Base-by-base conservation (phyloP, 1,140 invertebrate genomes). In the Colletes gigas region DNA sequence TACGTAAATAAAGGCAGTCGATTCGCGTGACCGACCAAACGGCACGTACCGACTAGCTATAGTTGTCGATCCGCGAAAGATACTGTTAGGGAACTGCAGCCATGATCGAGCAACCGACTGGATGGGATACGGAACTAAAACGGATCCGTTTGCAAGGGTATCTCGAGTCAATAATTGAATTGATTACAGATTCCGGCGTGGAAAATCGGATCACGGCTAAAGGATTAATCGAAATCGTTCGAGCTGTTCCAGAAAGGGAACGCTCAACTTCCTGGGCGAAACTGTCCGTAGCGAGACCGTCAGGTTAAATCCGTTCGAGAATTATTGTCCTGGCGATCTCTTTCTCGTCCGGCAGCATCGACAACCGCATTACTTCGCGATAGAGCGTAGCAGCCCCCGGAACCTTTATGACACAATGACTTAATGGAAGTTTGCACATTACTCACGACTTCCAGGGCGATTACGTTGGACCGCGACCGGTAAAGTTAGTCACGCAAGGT, bases 401-500 rank as follows among this genome's bases (percentile, higher is more conserved):
- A 70, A 54, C 80, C 72, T 78, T 80, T 86, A 85, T 76, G 76
- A 86, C 81, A 83, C 87, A 83, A 88, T 88, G 87, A 83, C 83
- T 83, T 88, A 88, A 84, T 88, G 87, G 82, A 86, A 87, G 85
- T 86, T 86, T 83, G 84, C 84, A 81, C 81, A 83, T 87, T 83
- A 83, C 84, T 86, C 84, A 75, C 54, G 76, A 86, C 77, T 78
- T 81, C 63, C 77, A 74, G 60, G 62, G 76, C 77, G 84, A 87
- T 86, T 86, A 87, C 72, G 81, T 86, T 87, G 81, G 77, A 86
- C 77, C 84, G 55, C 63, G 59, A 59, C 75, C 50, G 75, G 83
- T 44, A 60, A 85, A 86, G 84, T 86, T 86, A 86, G 84, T 86
- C 83, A 86, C 84, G 84, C 83, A 69, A 86, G 83, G 83, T 82